Base-by-base conservation (phyloP, 2,797 vertebrate species). In the Erethizon dorsatum region DNA sequence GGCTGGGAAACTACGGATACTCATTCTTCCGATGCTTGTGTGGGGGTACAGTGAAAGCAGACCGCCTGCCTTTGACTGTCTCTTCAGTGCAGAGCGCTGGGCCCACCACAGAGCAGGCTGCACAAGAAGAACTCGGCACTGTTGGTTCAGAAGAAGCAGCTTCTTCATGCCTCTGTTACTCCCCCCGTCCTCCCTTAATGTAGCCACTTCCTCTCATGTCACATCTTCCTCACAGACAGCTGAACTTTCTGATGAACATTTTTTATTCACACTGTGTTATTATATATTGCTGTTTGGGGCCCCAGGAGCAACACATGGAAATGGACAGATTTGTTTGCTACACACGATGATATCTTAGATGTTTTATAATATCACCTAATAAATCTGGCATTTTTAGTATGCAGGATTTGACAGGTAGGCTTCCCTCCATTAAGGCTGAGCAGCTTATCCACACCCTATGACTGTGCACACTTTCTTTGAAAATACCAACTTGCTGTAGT, bases 401-500 rank as follows among this genome's bases (percentile, higher is more conserved):
- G 41, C 26, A 24, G 33, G n/a, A 17, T 83, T 63, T 91, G 88
- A 92, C 79, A 93, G 79, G 79, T 91, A 94, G 92, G 65, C 67
- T 71, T 87, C 56, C 37, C 83, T 92, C 79, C 67, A 69, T 67
- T 33, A 26, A 79, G 80, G 33, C 57, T 41, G 86, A 75, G 45
- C 82, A 57, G 41, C 54, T 83, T 78, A 26, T 15, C 33, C 80
- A 79, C 59, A 87, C 45, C 67, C 52, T 14, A 8, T n/a, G 54
- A 63, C 14, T 31, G 61, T 54, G 13, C 93, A 96, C 93, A 10
- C 89, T 97, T 61, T 96, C 94, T 94, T 89, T 91, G 77, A 37
- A 78, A 94, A 88, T 54, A 78, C n/a, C 31, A 33, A 61, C 28
- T 94, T 71, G 92, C 97, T 98, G 84, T 63, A 97, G 96, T 83